Evolutionary conservation across 2,113 vertebrate genomes (phyloP).

Genomic region (Phylloscopus trochilus): DNA sequence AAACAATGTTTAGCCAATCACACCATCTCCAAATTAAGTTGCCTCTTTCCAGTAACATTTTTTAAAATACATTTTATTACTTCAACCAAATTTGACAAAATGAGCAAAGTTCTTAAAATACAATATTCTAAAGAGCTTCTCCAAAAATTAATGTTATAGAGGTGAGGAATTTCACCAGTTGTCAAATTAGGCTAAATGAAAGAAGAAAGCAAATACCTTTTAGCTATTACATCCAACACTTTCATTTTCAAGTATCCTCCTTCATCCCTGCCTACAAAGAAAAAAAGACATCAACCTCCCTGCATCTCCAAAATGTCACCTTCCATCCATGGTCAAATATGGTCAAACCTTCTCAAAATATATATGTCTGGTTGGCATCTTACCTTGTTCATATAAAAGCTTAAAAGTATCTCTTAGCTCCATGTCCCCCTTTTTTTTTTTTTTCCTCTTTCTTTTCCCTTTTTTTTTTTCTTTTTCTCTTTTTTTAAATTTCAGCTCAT

Average conservation of each 20-base stretch:
- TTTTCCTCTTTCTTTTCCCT: neutral
- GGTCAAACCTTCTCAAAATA: neutral
- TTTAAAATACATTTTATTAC: neutral
- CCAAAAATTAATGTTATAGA: neutral
- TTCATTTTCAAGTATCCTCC: neutral
- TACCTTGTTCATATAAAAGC: neutral
- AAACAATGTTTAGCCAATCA: neutral
- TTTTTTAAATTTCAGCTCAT: neutral
- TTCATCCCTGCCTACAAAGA: neutral
- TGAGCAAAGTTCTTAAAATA: neutral
- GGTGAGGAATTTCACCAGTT: neutral
- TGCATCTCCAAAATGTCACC: neutral
- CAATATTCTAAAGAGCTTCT: neutral
- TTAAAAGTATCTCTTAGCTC: neutral
- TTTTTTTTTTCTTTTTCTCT: neutral
- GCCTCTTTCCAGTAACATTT: neutral
- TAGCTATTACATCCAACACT: neutral
- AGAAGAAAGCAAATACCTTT: neutral
- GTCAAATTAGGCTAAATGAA: neutral
- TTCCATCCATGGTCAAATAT: neutral
- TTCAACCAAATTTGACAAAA: neutral
- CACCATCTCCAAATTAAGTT: neutral
- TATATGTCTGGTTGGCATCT: neutral
- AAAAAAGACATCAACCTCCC: neutral
- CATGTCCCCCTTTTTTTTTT: neutral